Conservation (phyloP, 2,888 invertebrate genomes). For the Chloromyia formosa region DNA sequence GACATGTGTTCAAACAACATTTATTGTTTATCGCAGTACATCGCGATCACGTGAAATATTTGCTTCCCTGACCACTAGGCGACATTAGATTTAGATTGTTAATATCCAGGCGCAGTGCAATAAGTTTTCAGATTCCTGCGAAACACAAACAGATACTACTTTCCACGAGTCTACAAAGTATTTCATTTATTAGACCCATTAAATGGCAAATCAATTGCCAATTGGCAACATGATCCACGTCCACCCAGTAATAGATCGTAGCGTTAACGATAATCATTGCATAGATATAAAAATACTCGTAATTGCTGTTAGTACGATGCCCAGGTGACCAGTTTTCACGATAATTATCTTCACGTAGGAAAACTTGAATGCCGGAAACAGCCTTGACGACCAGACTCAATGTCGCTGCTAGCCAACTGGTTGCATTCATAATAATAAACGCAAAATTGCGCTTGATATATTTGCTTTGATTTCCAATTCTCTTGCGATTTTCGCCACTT, state of each 20-base stretch:
- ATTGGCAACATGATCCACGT: too few species aligned
- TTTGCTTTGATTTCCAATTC: not conserved
- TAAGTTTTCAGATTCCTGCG: too few species aligned
- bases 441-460: constrained; percentile 6
- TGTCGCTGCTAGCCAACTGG: constrained; percentile 53
- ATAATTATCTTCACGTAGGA: constrained; percentile 27
- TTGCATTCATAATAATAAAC: constrained; percentile 8
- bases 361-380: constrained; percentile 57
- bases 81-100: too few species aligned
- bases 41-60: too few species aligned
- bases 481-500: not conserved
- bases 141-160: too few species aligned
- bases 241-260: not conserved
- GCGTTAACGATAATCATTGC: not conserved
- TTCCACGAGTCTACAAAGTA: too few species aligned
- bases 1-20: too few species aligned
- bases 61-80: too few species aligned
- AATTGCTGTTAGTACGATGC: not conserved
- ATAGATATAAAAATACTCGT: not conserved
- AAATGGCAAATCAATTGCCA: too few species aligned
- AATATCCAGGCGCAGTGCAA: too few species aligned
- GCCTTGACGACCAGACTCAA: constrained; percentile 64
- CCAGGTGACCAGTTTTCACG: constrained; percentile 23
- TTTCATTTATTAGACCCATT: too few species aligned
- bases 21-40: too few species aligned